phyloP scores from a whole-genome alignment of 2,888 invertebrate species.

The Agrilus biguttatus region DNA sequence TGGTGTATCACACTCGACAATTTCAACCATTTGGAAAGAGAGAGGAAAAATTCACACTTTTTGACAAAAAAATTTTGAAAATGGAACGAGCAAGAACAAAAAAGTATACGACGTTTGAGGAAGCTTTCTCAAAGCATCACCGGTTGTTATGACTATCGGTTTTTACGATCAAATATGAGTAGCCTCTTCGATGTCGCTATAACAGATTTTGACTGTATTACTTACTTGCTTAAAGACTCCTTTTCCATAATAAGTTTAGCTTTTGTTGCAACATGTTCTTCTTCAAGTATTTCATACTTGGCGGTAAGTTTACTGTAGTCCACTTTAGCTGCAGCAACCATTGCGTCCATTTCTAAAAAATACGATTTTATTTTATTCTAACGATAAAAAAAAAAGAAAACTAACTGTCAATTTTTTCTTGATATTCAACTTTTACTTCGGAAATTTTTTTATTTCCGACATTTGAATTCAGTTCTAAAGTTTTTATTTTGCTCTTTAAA shows the following conservation, averaged over 20 bases:
- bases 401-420: constrained; percentile 54
- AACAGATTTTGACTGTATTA: not conserved
- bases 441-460: constrained; percentile 47
- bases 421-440: constrained; percentile 52
- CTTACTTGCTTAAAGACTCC: constrained; percentile 58
- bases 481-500: constrained; percentile 57
- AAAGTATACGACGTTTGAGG: no score
- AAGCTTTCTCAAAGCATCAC: no score
- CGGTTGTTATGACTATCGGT: no score
- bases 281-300: constrained; percentile 71
- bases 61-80: no score
- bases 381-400: constrained; percentile 16
- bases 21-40: no score
- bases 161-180: no score
- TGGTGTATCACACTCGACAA: no score
- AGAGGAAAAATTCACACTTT: no score
- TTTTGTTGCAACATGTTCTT: constrained; percentile 73
- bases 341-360: constrained; percentile 49
- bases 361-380: not conserved
- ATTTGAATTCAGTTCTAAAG: constrained; percentile 45
- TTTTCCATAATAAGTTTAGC: constrained; percentile 71
- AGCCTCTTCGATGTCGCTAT: no score
- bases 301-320: constrained; percentile 67
- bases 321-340: constrained; percentile 50
- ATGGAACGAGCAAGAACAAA: no score